These are phyloP conservation scores for Poeciliopsis gracilis DNA, from an alignment of 2,797 vertebrate species.

Conservation along the genomic window DNA sequence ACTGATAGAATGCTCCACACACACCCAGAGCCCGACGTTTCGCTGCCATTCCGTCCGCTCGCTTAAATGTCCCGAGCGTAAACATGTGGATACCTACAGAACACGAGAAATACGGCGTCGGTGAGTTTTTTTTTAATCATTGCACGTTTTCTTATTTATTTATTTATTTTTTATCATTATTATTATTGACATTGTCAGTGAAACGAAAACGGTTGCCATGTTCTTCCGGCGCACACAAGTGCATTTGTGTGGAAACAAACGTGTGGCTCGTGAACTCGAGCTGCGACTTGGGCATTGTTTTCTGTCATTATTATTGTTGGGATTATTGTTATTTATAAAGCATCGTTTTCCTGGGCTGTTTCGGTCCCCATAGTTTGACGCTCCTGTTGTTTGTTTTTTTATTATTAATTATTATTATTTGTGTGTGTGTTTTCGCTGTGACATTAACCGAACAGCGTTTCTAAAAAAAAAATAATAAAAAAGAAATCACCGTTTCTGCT, in stretches of 20 bases:
- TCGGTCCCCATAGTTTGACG: not conserved
- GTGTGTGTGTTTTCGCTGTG: not conserved
- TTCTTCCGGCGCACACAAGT: conserved; percentile 27
- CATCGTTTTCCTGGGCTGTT: not conserved
- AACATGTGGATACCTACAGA: conserved; percentile 98
- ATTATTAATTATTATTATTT: not conserved
- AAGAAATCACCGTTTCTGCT: conserved; percentile 14
- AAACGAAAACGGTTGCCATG: conserved; percentile 25
- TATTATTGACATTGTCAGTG: conserved; percentile 9
- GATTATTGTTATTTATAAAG: not conserved
- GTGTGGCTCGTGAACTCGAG: conserved; percentile 16
- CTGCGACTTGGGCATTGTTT: not conserved
- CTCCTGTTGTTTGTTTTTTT: no score
- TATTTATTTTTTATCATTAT: no score
- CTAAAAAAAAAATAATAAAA: no score
- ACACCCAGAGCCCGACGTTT: conserved; percentile 52
- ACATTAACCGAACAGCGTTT: conserved; percentile 9
- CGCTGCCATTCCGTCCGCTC: conserved; percentile 60
- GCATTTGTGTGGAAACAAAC: conserved; percentile 44
- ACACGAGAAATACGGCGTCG: conserved; percentile 98
- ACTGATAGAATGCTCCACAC: conserved; percentile 74
- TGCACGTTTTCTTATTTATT: not conserved
- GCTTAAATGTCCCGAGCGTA: conserved; percentile 62
- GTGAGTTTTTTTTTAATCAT: conserved; percentile 84
- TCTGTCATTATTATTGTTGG: not conserved